These are phyloP conservation scores for Leptobrachium leishanense DNA, from an alignment of 2,113 vertebrate genomes.

Conservation along the genomic window DNA sequence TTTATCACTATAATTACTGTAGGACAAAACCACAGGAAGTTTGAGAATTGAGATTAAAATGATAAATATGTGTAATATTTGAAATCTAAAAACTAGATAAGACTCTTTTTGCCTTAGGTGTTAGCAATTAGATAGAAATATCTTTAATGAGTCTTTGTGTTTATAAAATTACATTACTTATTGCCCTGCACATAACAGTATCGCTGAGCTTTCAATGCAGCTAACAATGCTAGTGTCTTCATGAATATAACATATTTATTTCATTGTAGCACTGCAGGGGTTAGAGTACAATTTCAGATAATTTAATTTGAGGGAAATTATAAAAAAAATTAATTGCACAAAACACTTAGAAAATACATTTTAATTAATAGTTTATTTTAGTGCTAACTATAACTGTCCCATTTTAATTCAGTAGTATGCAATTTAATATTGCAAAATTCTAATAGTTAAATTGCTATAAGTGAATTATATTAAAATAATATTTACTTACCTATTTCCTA, in stretches of 20 bases:
- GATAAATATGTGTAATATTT: conserved; percentile 26
- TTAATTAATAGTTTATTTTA: conserved; percentile 17
- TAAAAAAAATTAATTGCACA: conserved; percentile 24
- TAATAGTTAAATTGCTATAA: too few relatives aligned
- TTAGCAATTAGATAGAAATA: conserved; percentile 21
- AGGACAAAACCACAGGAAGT: conserved; percentile 13
- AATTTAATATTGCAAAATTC: too few relatives aligned
- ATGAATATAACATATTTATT: conserved; percentile 9
- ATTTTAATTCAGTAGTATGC: too few relatives aligned
- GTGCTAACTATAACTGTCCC: too few relatives aligned
- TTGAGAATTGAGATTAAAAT: conserved; percentile 33
- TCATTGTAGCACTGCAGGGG: conserved; percentile 16
- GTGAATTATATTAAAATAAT: too few relatives aligned
- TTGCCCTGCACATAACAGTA: conserved; percentile 8
- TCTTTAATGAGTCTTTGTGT: conserved; percentile 20
- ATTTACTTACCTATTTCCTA: too few relatives aligned
- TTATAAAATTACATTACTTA: background rate
- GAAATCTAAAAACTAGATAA: conserved; percentile 35
- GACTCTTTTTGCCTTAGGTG: conserved; percentile 27
- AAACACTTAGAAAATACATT: conserved; percentile 10
- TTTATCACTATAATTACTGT: conserved; percentile 19
- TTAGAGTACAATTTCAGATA: conserved; percentile 17
- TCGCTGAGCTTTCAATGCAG: conserved; percentile 12
- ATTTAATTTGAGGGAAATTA: conserved; percentile 27
- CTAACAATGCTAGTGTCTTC: conserved; percentile 19